Evolutionary conservation across 2,797 vertebrate species (phyloP).

Genomic region (Pteropus rufus): DNA sequence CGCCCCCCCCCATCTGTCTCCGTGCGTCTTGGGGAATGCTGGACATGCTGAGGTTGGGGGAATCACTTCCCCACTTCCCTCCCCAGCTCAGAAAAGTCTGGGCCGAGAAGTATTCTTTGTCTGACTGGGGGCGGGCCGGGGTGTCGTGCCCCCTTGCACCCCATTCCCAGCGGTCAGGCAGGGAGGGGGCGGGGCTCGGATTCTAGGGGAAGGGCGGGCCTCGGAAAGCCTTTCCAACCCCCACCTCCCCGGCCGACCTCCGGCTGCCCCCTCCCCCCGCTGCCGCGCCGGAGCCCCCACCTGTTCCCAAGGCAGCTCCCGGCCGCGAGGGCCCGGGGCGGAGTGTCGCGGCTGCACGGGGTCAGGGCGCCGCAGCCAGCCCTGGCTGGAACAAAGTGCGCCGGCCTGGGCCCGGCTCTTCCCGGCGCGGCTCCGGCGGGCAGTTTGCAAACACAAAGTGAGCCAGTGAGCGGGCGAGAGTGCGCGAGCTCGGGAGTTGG

Average conservation of each 20-base stretch:
- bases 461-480: constrained; percentile 52
- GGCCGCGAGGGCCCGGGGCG: constrained; percentile 20
- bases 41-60: not conserved
- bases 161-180: constrained; percentile 59
- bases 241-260: not conserved
- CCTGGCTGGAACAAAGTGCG: constrained; percentile 71
- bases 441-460: constrained; percentile 79
- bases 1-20: not conserved
- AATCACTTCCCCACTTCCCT: constrained; percentile 26
- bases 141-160: constrained; percentile 59
- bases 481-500: constrained; percentile 69
- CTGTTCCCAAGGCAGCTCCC: constrained; percentile 64
- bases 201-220: constrained; percentile 58
- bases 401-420: constrained; percentile 64
- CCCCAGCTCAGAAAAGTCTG: constrained; percentile 56
- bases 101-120: constrained; percentile 70
- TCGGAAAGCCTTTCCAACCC: constrained; percentile 3
- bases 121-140: constrained; percentile 34
- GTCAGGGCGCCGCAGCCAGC: constrained; percentile 40
- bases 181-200: constrained; percentile 60
- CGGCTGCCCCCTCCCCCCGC: constrained; percentile 1
- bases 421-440: constrained; percentile 70
- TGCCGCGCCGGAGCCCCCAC: constrained; percentile 62
- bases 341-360: not conserved
- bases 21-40: constrained; percentile 24